These are phyloP conservation scores for Eudasyphora cyanicolor DNA, from an alignment of 2,888 invertebrate genomes.

Conservation along the genomic window DNA sequence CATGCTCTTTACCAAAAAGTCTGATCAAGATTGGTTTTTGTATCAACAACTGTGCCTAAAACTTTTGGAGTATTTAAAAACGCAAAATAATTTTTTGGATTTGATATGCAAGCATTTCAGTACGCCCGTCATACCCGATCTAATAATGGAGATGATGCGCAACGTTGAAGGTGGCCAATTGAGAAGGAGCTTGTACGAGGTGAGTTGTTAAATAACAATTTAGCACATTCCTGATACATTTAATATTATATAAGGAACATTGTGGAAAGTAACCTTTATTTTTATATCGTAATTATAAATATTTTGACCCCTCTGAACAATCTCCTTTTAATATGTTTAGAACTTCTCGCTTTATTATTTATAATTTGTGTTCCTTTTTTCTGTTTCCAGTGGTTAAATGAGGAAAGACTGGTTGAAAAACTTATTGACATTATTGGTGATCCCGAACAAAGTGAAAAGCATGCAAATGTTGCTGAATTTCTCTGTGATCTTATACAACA, in stretches of 20 bases:
- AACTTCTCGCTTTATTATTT: constrained; percentile 67
- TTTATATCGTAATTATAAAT: not conserved
- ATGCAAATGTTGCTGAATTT: constrained; percentile 93
- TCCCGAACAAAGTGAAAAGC: constrained; percentile 86
- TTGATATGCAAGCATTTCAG: constrained; percentile 93
- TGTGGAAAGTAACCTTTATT: not conserved
- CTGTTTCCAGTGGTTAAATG: constrained; percentile 90
- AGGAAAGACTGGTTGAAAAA: constrained; percentile 91
- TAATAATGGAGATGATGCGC: constrained; percentile 91
- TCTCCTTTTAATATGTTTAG: no score
- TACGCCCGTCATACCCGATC: constrained; percentile 97
- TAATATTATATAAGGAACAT: no score
- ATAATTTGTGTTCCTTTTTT: not conserved
- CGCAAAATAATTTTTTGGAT: constrained; percentile 91
- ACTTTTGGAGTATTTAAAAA: constrained; percentile 94
- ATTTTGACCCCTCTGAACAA: not conserved
- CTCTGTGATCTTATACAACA: constrained; percentile 91
- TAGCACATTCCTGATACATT: not conserved
- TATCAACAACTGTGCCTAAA: constrained; percentile 95
- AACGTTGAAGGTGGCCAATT: constrained; percentile 89
- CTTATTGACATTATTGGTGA: constrained; percentile 85
- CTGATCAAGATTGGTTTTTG: constrained; percentile 96
- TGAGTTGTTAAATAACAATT: no score
- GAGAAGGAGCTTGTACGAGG: constrained; percentile 86
- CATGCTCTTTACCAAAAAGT: constrained; percentile 91